phyloP scores from a whole-genome alignment of 2,797 vertebrate genomes.

The Scarus forsteni region DNA sequence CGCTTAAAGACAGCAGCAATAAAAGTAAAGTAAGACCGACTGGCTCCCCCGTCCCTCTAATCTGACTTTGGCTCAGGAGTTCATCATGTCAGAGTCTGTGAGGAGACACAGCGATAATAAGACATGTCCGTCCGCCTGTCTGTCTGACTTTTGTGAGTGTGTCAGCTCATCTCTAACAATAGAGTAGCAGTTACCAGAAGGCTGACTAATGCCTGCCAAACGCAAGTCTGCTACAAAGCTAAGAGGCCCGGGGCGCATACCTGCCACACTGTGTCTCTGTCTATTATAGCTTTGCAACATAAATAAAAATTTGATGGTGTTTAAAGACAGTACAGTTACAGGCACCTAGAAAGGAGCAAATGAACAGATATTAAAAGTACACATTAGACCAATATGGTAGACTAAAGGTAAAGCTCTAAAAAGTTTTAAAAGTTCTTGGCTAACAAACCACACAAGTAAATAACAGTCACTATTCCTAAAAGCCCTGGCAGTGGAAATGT shows the following conservation, averaged over 20 bases:
- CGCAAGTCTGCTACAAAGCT: constrained; percentile 44
- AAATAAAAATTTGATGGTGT: not conserved
- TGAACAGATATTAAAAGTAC: no score
- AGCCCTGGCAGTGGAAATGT: no score
- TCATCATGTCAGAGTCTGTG: constrained; percentile 18
- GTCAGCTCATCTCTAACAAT: constrained; percentile 76
- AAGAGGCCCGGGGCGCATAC: constrained; percentile 38
- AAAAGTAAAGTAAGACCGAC: constrained; percentile 16
- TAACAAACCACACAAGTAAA: no score
- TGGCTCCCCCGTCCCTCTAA: constrained; percentile 30
- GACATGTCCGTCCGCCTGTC: constrained; percentile 57
- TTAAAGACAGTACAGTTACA: no score
- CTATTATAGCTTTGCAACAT: not conserved
- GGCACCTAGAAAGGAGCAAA: no score
- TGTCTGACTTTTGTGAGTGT: constrained; percentile 54
- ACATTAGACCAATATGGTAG: no score
- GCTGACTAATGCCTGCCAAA: constrained; percentile 63
- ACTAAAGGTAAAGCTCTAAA: no score
- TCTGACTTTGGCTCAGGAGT: constrained; percentile 30
- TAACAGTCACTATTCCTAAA: no score
- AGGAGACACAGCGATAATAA: constrained; percentile 62
- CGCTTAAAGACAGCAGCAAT: constrained; percentile 20
- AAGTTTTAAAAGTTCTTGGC: no score
- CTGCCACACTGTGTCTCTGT: constrained; percentile 14
- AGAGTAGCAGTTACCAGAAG: constrained; percentile 69